Evolutionary conservation across 1,140 invertebrate genomes (phyloP), one percentile per base, ranked within the genome.

Genomic region (Bombus turneri): DNA sequence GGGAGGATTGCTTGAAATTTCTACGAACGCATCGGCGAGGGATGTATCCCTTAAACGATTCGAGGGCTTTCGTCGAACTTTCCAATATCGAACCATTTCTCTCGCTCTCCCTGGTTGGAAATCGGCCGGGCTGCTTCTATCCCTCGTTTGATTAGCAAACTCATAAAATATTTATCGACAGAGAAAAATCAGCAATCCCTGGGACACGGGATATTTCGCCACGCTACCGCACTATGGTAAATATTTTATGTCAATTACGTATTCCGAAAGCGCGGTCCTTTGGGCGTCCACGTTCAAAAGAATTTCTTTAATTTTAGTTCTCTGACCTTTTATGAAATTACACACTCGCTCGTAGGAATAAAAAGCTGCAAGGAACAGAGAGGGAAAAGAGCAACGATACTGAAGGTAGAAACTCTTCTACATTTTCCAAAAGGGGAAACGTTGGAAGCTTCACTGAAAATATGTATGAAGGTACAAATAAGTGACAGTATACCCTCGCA

Each of bases 111-210:
- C 6, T 4, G n/a, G n/a, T 1, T 57, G 9, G 4, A 22, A n/a
- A 25, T 9, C 3, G 22, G 25, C n/a, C 28, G 22, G 3, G 39
- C 1, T 22, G 64, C 0, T 15, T 47, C 77, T 3, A n/a, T 13
- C 68, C 25, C 12, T 28, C 83, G 68, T 85, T 85, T 85, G 83
- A 85, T 85, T 85, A 85, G 75, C 83, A 28, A 31, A 37, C 76
- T 85, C 57, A 85, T 85, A 72, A 85, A 85, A 85, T 79, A 85
- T 85, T 85, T 85, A 85, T 85, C 76, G 68, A 57, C 37, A 28
- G 47, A 47, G 64, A 66, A 68, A 71, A 71, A 86, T 68, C 53
- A 39, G 77, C 71, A n/a, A 43, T 3, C 31, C 39, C 15, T 8
- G 25, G n/a, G n/a, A 13, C 39, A 64, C 28, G 22, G 39, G 82